Base-by-base conservation (phyloP, 2,888 invertebrate genomes). In the Vannuccia rotundouncinata region DNA sequence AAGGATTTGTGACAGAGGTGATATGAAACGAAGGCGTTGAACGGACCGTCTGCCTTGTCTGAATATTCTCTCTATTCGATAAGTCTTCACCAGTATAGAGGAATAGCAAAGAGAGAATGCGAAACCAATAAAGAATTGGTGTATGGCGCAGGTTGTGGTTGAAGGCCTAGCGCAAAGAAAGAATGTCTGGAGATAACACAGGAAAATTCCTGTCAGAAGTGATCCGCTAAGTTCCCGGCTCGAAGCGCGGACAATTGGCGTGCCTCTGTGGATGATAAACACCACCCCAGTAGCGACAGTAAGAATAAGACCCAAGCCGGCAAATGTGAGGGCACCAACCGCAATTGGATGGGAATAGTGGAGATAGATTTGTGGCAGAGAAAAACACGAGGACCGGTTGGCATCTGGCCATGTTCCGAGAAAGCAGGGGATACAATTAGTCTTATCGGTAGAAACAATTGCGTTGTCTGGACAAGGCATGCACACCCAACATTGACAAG, bases 401-500 rank as follows among this genome's bases (percentile, higher is more conserved):
- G 89, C 89, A 87, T 94, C 92, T 0, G 96, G 95, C 45, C 95
- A 89, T 0, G 93, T 93, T 29, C 95, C 95, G 84, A 85, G 83
- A 0, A 92, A 92, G 86, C 96, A 96, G 80, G 91, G 91, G 78
- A 91, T 90, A 87, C 95, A 96, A 93, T 94, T 87, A 93, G 94
- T 87, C 93, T 93, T 84, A 66, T 82, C 80, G 76, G 83, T 84
- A 17, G 85, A 84, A 25, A 85, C 83, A 82, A 85, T 85, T 82
- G 94, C 93, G 89, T 94, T 94, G 86, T 92, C 92, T 75, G 93
- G 92, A 88, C 95, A 95, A 88, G 93, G 93, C 89, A 83, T 83
- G 80, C 87, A 87, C 2, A 84, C 84, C 87, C 87, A 87, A 82
- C 87, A 87, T 82, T 30, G 29, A 27, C 79, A 79, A 25, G 31